Evolutionary conservation across 2,888 invertebrate species (phyloP).

Genomic region (Mimumesa dahlbomi): DNA sequence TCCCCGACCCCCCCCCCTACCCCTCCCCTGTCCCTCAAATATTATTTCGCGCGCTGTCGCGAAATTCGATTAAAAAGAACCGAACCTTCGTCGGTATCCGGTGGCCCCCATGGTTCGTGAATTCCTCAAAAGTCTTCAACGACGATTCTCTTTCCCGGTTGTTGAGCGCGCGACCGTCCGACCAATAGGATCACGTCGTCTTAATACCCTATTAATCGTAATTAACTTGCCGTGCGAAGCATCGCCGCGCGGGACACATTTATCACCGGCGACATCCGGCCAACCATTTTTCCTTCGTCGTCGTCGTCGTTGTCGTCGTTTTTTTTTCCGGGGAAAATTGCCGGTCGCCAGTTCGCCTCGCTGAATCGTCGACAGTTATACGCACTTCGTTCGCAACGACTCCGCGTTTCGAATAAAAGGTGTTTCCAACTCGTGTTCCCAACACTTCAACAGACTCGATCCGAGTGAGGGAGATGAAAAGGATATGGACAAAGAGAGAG

Average conservation of each 20-base stretch:
- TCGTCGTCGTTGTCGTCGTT: too few species aligned
- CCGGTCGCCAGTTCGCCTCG: constrained; percentile 11
- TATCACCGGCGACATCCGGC: constrained; percentile 16
- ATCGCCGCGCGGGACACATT: not conserved
- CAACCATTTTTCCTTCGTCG: constrained; percentile 25
- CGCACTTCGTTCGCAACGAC: constrained; percentile 7
- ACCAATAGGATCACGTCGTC: too few species aligned
- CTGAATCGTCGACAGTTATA: constrained; percentile 27
- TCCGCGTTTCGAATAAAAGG: constrained; percentile 20
- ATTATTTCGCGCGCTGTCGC: constrained; percentile 11
- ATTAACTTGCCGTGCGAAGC: constrained; percentile 9
- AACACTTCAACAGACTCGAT: constrained; percentile 19
- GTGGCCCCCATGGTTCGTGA: not conserved
- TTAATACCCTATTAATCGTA: constrained; percentile 16
- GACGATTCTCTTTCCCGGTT: too few species aligned
- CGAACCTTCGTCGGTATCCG: not conserved
- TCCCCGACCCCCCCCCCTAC: constrained; percentile 7
- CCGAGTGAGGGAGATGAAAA: constrained; percentile 10
- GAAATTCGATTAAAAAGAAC: not conserved
- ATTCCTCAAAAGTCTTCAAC: too few species aligned
- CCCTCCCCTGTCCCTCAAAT: constrained; percentile 12
- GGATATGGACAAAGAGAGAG: constrained; percentile 5
- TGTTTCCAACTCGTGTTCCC: constrained; percentile 22
- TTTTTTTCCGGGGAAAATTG: constrained; percentile 20
- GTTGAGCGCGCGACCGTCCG: too few species aligned